These are phyloP conservation scores for Cyrtonyx montezumae DNA, from an alignment of 2,113 vertebrate species.

Conservation along the genomic window DNA sequence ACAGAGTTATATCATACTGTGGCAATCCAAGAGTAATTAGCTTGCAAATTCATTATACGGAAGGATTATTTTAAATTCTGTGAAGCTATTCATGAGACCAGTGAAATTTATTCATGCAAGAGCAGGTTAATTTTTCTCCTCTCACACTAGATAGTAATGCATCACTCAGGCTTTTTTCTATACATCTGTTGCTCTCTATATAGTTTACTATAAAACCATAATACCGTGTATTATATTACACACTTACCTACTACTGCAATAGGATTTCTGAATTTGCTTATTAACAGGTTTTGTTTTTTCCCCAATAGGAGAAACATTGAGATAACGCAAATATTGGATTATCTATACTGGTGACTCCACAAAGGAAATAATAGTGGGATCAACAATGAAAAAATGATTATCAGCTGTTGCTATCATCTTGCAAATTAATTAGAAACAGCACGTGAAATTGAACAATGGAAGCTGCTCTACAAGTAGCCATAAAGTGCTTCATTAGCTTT, in stretches of 20 bases:
- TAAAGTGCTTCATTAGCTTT: conserved; percentile 32
- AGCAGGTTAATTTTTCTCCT: conserved; percentile 9
- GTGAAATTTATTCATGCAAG: conserved; percentile 24
- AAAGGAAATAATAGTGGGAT: neutral
- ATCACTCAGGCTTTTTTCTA: neutral
- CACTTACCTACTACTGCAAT: neutral
- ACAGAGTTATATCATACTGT: neutral
- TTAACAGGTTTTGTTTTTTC: neutral
- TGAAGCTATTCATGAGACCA: neutral
- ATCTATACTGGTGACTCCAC: neutral
- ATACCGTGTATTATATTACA: neutral
- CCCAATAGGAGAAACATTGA: neutral
- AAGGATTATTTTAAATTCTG: conserved; percentile 50
- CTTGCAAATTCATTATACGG: conserved; percentile 25
- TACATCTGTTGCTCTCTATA: neutral
- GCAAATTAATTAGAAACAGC: neutral
- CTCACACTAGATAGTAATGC: neutral
- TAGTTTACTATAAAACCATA: neutral
- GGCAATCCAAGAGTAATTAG: conserved; percentile 40
- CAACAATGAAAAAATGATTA: neutral
- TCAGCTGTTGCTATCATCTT: neutral
- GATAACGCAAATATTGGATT: neutral
- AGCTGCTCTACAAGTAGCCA: neutral
- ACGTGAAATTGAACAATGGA: neutral
- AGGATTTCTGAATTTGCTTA: neutral